Evolutionary conservation across 2,113 vertebrate genomes (phyloP), one percentile per base, ranked within the genome.

Genomic region (Ciconia maguari): DNA sequence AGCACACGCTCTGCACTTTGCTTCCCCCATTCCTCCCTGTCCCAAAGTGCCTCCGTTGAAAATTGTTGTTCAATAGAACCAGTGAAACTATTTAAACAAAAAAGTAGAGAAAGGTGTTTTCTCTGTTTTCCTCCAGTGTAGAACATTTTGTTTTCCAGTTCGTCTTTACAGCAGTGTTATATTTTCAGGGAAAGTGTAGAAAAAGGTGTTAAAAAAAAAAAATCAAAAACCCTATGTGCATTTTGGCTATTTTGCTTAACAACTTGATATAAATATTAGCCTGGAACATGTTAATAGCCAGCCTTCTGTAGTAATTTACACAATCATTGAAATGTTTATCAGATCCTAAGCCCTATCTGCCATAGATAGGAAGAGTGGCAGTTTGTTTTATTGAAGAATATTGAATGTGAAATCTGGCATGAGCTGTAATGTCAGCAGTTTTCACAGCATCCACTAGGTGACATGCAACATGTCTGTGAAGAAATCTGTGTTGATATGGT

Each of bases 371-470:
- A 83, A 94, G 58, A 86, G 22, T 42, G 60, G 74, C 61, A 20
- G 14, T 88, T 89, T 75, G 38, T 83, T 95, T 87, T 81, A 38
- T 29, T 86, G 90, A 92, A 74, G 76, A 90, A 70, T 62, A 93
- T 41, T 74, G 82, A 44, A 87, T 57, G 52, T 87, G 87, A 85
- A 87, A 26, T 71, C 62, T 74, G 49, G 57, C 42, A 4, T 81
- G 83, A 93, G 57, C 54, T 57, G 38, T 78, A 38, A 22, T 4
- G 26, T 83, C 60, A 93, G 83, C 76, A 75, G 44, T 89, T 92
- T 90, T 78, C 52, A 46, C 60, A 81, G 51, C 48, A 62, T 80
- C 58, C 66, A 8, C n/a, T 41, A 27, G 36, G 70, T 95, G 87
- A 89, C 57, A 83, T 87, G 85, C 76, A 72, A 22, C 0, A 0